phyloP scores from a whole-genome alignment of 2,888 invertebrate species.

The Cheilosia impressa region DNA sequence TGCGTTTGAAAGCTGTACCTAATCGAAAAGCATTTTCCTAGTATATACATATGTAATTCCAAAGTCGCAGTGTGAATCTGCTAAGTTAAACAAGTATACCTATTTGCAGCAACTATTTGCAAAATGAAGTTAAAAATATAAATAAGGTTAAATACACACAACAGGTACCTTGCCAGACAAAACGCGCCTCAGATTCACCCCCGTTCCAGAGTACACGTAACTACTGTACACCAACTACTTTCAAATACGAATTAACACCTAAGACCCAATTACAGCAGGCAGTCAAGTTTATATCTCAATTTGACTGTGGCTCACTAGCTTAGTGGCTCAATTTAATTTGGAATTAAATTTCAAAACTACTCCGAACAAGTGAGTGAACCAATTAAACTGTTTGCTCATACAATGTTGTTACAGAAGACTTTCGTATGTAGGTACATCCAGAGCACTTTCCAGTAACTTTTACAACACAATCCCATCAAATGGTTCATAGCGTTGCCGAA shows the following conservation, averaged over 20 bases:
- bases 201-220: neutral
- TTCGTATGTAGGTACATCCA: conserved; percentile 12
- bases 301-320: conserved; percentile 40
- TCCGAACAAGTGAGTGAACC: conserved; percentile 16
- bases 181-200: neutral
- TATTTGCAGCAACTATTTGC: too few relatives aligned
- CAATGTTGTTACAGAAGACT: neutral
- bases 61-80: too few relatives aligned
- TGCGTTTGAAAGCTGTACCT: too few relatives aligned
- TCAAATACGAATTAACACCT: conserved; percentile 42
- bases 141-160: neutral
- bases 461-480: conserved; percentile 40
- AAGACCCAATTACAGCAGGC: conserved; percentile 12
- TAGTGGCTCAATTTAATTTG: conserved; percentile 61
- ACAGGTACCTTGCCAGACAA: neutral
- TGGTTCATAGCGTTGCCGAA: conserved; percentile 13
- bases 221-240: conserved; percentile 28
- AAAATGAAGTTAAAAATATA: too few relatives aligned
- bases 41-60: too few relatives aligned
- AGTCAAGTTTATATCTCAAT: conserved; percentile 34
- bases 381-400: neutral
- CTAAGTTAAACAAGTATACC: too few relatives aligned
- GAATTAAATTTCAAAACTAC: conserved; percentile 60
- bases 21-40: too few relatives aligned
- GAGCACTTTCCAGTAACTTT: conserved; percentile 21